These are phyloP conservation scores for Charaxes varanes DNA, from an alignment of 1,140 invertebrate genomes.

Conservation along the genomic window DNA sequence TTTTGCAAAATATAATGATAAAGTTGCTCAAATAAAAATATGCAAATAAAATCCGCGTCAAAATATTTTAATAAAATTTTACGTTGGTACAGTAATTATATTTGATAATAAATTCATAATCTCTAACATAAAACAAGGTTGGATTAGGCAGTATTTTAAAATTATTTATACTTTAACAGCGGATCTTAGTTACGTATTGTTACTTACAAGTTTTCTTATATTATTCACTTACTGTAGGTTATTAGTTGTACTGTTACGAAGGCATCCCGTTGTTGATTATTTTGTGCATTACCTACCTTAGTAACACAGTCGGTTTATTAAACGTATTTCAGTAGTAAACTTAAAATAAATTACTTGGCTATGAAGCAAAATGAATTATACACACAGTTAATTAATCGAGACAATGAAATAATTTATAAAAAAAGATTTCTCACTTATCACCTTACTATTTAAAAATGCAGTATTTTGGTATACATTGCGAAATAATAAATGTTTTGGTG, in stretches of 20 bases:
- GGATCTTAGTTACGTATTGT: slow-evolving; percentile 25
- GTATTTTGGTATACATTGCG: slow-evolving; percentile 73
- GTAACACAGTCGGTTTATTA: slow-evolving; percentile 66
- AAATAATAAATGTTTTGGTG: slow-evolving; percentile 49
- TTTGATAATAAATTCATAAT: slow-evolving; percentile 14
- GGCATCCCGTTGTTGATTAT: slow-evolving; percentile 65
- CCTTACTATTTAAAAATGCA: slow-evolving; percentile 69
- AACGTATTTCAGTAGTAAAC: slow-evolving; percentile 47
- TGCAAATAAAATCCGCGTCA: slow-evolving; percentile 14
- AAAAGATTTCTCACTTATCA: slow-evolving; percentile 60
- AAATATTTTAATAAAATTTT: no score
- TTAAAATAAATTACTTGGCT: slow-evolving; percentile 54
- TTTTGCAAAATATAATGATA: slow-evolving; percentile 17
- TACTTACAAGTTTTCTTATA: slow-evolving; percentile 46
- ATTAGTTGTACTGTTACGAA: slow-evolving; percentile 70
- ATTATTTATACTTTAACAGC: slow-evolving; percentile 1
- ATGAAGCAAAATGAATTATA: slow-evolving; percentile 46
- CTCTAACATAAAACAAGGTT: slow-evolving; percentile 11
- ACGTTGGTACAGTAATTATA: slow-evolving; percentile 4
- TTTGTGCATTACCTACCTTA: slow-evolving; percentile 63
- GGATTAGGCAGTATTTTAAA: slow-evolving; percentile 4
- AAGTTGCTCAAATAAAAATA: slow-evolving; percentile 15
- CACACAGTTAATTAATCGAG: slow-evolving; percentile 27
- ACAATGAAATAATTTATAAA: slow-evolving; percentile 30
- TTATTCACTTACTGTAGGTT: slow-evolving; percentile 61